Base-by-base conservation (phyloP, 1,140 invertebrate genomes). In the Magallana ariakensis region DNA sequence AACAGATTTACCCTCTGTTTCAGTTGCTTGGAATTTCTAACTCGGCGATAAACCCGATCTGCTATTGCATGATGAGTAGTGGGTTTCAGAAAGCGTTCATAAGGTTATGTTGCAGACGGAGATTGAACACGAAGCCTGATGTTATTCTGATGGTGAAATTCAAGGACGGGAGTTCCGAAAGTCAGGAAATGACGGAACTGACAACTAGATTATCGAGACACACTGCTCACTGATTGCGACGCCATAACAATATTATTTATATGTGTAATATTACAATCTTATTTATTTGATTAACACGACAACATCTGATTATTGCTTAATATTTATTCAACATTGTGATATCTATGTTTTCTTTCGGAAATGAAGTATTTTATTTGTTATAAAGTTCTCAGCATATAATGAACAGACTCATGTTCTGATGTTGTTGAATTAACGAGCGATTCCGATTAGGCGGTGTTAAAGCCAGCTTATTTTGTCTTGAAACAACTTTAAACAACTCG, bases 11-110 rank as follows among this genome's bases (percentile, higher is more conserved):
- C 8, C 95, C 95, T 0, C 95, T 96, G 86, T 94, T 96, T 0
- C 88, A 90, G 70, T 93, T 96, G 16, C 93, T 96, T 2, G 96
- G 97, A 84, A 96, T 97, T 90, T 96, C 92, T 70, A 94, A 94
- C 86, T 93, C 92, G 15, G 90, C 92, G 54, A 88, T 93, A 11
- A 94, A 94, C 83, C 94, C 94, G 0, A 83, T 94, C 53, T 91
- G 93, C 1, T 94, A 94, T 84, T 94, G 93, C 80, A 92, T 94
- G 85, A 91, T 94, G 80, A 93, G 91, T 85, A 91, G 89, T 58
- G 90, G 92, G 3, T 94, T 94, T 91, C 80, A 92, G n/a, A 88
- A 91, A 81, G 92, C 93, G n/a, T 91, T 94, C 58, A 26, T 86
- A 8, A 91, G 89, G 58, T 87, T 92, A 85, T 92, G 89, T 85